These are phyloP conservation scores for Nothoprocta perdicaria DNA, from an alignment of 2,113 vertebrate species.

Conservation along the genomic window DNA sequence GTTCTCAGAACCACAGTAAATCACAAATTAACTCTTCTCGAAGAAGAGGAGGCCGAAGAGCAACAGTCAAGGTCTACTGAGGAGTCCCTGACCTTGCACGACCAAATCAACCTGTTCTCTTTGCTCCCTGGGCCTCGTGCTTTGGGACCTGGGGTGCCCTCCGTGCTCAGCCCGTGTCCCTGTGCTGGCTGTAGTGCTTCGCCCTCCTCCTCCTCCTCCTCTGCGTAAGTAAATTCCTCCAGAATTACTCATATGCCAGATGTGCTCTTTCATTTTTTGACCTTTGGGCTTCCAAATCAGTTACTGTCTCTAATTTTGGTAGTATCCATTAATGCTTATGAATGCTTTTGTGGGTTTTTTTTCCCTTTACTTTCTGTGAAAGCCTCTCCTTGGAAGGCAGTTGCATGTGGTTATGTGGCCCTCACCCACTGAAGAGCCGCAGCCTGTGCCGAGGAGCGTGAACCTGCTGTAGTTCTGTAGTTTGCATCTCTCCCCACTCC, in stretches of 20 bases:
- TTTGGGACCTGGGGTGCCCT: constrained; percentile 1
- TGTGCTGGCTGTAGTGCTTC: constrained; percentile 18
- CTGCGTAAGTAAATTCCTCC: constrained; percentile 62
- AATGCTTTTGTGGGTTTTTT: background rate
- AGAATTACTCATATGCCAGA: constrained; percentile 53
- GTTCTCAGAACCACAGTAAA: background rate
- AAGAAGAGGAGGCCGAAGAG: background rate
- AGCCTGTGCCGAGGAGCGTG: background rate
- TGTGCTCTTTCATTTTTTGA: constrained; percentile 55
- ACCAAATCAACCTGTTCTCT: background rate
- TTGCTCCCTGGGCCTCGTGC: background rate
- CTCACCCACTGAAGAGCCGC: background rate
- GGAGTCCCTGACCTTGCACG: background rate
- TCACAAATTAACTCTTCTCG: background rate
- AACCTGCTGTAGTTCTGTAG: background rate
- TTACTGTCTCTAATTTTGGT: constrained; percentile 43
- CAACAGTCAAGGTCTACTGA: background rate
- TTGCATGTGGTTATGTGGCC: background rate
- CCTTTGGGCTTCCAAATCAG: constrained; percentile 36
- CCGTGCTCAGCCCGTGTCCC: background rate
- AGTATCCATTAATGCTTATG: background rate
- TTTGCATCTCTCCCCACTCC: background rate
- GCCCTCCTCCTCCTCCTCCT: background rate
- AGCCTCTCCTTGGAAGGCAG: background rate
- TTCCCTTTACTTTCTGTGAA: background rate